Base-by-base conservation (phyloP, 2,888 invertebrate genomes). In the Drosophila nigricruria region DNA sequence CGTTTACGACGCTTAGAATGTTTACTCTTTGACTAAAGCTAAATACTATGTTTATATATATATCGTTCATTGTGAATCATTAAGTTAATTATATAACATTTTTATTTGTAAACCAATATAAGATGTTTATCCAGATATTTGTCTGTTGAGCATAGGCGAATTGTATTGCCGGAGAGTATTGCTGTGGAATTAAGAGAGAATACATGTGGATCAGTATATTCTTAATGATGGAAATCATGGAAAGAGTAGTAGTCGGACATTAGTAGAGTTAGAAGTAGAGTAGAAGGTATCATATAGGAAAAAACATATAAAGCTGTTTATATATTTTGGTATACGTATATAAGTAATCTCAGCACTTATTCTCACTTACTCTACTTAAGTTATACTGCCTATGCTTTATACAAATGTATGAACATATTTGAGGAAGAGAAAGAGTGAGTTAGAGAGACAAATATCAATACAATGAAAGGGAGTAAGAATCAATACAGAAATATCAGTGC, bases 1-100 rank as follows among this genome's bases (percentile, higher is more conserved):
- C 86, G 86, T 9, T 50, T 86, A 47, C 62, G 68, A 23, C 83
- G 80, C 8, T 49, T 86, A 50, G 86, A 86, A 49, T 45, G 69
- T 32, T 42, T 79, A 25, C 62, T 73, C 38, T 47, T 56, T 1
- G 59, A 69, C 23, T 79, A 27, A 65, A 64, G 9, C 14, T 36
- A 27, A 47, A 10, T 10, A 43, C 4, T 6, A 43, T 32, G 10
- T 40, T 23, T 16, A 43, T n/a, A 9, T 18, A 16, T 27, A 43
- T 30, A 38, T 38, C 23, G 18, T n/a, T 65, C 40, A 40, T 49
- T 58, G 10, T 6, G 25, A 32, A 16, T n/a, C n/a, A n/a, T 36
- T 52, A 59, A 43, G 38, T 36, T 50, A 27, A 23, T 67, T 43
- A 52, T 38, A 36, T 10, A 8, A 18, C 18, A 23, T 25, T 45